Evolutionary conservation across 2,888 invertebrate genomes (phyloP), one percentile per base, ranked within the genome.

Genomic region (Cheiracanthium punctorium): DNA sequence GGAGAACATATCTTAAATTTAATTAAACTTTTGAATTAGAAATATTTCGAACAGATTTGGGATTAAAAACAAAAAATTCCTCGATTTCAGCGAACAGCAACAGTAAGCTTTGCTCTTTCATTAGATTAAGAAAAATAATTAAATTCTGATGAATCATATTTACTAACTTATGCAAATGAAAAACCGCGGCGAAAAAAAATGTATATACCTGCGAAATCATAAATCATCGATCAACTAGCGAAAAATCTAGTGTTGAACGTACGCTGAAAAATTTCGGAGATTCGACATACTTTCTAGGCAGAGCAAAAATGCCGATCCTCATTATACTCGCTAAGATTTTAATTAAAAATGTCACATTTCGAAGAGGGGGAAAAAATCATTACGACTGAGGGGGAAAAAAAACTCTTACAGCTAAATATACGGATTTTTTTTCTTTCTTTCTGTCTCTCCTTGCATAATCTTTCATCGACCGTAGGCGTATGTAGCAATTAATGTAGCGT

Each of bases 401-500:
- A 24, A 24, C 5, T 48, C 17, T 17, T n/a, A n/a, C 20, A 58
- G 24, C 58, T 58, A 58, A 58, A 58, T 58, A 24, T 58, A 58
- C 58, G 20, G 24, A 58, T 24, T 58, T 58, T 58, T 58, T 58
- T 5, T 24, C 58, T 20, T 58, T 17, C 58, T 5, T 79, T n/a
- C n/a, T n/a, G n/a, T n/a, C n/a, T n/a, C n/a, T n/a, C n/a, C n/a
- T 37, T 30, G 58, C 80, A 17, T 73, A 79, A 79, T 71, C 64
- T 80, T 80, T 17, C 33, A 80, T 48, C 52, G 33, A 20, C 48
- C 32, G 80, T 72, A 67, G 74, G 80, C 67, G 80, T 73, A 72
- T 64, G 28, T 43, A 69, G 73, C 48, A 81, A 73, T 81, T 81
- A 81, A 69, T 80, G 71, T 28, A 29, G 71, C 71, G 79, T 80